Evolutionary conservation across 2,888 invertebrate species (phyloP).

Genomic region (Lasius platythorax): DNA sequence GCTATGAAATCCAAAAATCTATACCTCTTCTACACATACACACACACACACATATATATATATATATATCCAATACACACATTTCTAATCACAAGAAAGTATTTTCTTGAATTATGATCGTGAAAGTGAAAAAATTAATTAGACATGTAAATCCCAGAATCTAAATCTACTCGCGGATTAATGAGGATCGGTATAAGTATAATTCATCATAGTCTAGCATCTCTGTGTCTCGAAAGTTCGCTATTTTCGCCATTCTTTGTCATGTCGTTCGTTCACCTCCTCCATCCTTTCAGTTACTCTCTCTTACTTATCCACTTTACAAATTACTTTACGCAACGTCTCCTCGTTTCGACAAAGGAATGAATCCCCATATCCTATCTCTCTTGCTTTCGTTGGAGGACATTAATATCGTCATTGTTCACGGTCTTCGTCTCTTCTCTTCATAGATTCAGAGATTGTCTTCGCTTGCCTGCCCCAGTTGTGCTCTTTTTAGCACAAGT

Average conservation of each 20-base stretch:
- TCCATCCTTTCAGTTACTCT: conserved; percentile 10
- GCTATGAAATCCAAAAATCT: conserved; percentile 7
- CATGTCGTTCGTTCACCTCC: conserved; percentile 4
- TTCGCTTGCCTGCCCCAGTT: conserved; percentile 28
- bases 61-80: not conserved
- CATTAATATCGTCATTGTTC: conserved; percentile 53
- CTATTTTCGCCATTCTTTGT: conserved; percentile 35
- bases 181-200: not conserved
- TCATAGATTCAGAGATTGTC: conserved; percentile 54
- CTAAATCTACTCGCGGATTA: not conserved
- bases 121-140: not conserved
- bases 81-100: conserved; percentile 11
- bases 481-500: conserved; percentile 44
- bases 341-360: conserved; percentile 44
- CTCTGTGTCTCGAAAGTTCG: conserved; percentile 7
- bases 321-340: conserved; percentile 24
- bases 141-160: not conserved
- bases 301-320: conserved; percentile 26
- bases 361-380: conserved; percentile 42
- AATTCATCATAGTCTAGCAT: not conserved
- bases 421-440: conserved; percentile 41
- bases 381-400: conserved; percentile 45
- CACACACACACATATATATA: not conserved
- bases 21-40: not conserved
- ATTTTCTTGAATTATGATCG: not conserved